Evolutionary conservation across 2,888 invertebrate species (phyloP).

Genomic region (Chaitophorus viminalis): DNA sequence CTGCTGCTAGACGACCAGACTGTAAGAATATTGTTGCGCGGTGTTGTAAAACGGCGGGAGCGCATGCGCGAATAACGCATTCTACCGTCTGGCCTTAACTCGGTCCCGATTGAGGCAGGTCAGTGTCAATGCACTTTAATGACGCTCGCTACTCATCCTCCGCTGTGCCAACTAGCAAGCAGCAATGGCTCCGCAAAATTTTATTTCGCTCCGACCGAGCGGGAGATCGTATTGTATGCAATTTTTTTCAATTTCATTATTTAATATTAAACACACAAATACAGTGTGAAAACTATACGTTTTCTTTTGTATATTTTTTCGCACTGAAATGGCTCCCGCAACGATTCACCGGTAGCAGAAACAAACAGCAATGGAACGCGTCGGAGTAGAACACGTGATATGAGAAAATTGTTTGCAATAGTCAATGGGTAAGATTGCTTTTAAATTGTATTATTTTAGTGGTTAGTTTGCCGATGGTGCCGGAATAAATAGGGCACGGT

Average conservation of each 20-base stretch:
- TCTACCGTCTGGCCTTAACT: conserved; percentile 61
- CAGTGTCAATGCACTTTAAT: conserved; percentile 61
- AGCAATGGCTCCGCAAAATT: neutral
- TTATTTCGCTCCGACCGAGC: conserved; percentile 18
- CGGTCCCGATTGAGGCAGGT: conserved; percentile 58
- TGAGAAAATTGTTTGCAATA: neutral
- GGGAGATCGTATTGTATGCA: neutral
- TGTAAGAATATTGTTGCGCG: conserved; percentile 53
- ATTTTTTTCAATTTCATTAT: neutral
- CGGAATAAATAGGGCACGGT: neutral
- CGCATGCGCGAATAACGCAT: conserved; percentile 52
- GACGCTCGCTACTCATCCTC: conserved; percentile 55
- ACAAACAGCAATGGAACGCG: neutral
- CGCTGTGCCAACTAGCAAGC: conserved; percentile 38
- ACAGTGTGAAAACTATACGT: neutral
- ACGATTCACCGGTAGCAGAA: neutral
- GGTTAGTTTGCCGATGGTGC: neutral
- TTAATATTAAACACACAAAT: neutral
- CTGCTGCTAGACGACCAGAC: conserved; percentile 33
- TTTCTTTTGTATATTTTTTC: neutral
- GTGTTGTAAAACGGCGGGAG: neutral
- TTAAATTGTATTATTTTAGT: neutral
- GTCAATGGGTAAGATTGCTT: neutral
- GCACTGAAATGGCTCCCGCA: no score
- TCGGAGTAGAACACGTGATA: neutral